Conservation (phyloP, 1,140 invertebrate species). For the Drosophila ficusphila region DNA sequence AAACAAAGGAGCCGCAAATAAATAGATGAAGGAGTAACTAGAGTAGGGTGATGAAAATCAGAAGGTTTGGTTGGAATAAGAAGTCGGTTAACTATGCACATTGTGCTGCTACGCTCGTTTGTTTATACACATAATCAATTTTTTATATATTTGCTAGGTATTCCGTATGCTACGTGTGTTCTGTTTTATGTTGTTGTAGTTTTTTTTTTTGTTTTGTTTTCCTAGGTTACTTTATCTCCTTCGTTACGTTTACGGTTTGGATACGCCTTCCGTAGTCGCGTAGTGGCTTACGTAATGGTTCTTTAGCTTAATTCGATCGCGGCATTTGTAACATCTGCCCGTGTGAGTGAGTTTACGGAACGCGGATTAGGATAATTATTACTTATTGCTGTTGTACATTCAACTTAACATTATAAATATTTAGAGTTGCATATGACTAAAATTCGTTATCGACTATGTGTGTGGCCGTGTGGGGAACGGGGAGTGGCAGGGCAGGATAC, state of each 20-base stretch:
- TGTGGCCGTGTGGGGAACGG: conserved; percentile 6
- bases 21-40: conserved; percentile 54
- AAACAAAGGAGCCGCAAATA: conserved; percentile 71
- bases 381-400: conserved; percentile 56
- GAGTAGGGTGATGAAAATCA: conserved; percentile 19
- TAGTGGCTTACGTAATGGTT: conserved; percentile 23
- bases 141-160: conserved; percentile 66
- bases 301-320: conserved; percentile 42
- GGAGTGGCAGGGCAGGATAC: conserved; percentile 4
- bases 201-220: conserved; percentile 27
- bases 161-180: conserved; percentile 41
- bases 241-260: conserved; percentile 22
- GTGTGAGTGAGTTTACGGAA: conserved; percentile 21
- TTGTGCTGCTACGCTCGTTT: conserved; percentile 63
- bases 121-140: conserved; percentile 69
- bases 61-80: conserved; percentile 44
- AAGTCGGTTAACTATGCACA: conserved; percentile 68
- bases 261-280: conserved; percentile 2
- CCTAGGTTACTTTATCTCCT: conserved; percentile 18
- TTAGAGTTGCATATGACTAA: conserved; percentile 56
- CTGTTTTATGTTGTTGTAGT: no score
- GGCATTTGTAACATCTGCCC: conserved; percentile 25
- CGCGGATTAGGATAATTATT: conserved; percentile 34
- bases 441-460: conserved; percentile 53
- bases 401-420: conserved; percentile 61